Conservation (phyloP, 1,140 invertebrate species). For the Wasmannia auropunctata region DNA sequence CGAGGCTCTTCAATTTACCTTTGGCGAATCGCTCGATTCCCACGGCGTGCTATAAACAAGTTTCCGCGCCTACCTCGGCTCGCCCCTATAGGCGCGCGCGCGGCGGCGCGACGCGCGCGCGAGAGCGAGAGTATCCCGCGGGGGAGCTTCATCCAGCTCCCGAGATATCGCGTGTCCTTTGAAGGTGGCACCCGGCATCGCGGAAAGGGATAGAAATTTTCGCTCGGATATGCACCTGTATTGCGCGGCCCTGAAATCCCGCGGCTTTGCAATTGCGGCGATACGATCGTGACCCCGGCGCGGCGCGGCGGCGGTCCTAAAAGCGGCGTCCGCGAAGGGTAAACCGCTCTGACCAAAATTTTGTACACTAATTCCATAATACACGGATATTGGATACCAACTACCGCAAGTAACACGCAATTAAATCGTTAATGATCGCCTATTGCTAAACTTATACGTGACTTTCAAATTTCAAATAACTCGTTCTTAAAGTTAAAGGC, state of each 20-base stretch:
- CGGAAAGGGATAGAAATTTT: constrained; percentile 33
- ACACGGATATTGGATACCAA: background rate
- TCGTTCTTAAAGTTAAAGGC: background rate
- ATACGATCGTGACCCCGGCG: background rate
- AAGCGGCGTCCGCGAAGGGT: background rate
- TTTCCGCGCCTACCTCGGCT: background rate
- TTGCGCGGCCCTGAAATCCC: background rate
- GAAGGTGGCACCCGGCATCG: background rate
- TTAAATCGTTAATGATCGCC: background rate
- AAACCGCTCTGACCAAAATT: constrained; percentile 14
- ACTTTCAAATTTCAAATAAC: background rate
- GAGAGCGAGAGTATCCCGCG: constrained; percentile 15
- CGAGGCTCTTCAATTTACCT: constrained; percentile 52
- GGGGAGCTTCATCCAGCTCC: constrained; percentile 3
- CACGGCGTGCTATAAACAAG: constrained; percentile 32
- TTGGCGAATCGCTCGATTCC: constrained; percentile 34
- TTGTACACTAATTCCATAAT: constrained; percentile 8
- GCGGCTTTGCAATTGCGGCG: background rate
- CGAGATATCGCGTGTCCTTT: background rate
- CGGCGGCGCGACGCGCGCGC: constrained; percentile 1
- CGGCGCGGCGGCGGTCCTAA: background rate
- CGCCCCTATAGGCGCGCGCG: constrained; percentile 18
- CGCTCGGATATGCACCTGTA: background rate
- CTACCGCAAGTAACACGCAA: background rate
- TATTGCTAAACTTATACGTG: background rate